Evolutionary conservation across 2,113 vertebrate genomes (phyloP).

Genomic region (Oncorhynchus mykiss): DNA sequence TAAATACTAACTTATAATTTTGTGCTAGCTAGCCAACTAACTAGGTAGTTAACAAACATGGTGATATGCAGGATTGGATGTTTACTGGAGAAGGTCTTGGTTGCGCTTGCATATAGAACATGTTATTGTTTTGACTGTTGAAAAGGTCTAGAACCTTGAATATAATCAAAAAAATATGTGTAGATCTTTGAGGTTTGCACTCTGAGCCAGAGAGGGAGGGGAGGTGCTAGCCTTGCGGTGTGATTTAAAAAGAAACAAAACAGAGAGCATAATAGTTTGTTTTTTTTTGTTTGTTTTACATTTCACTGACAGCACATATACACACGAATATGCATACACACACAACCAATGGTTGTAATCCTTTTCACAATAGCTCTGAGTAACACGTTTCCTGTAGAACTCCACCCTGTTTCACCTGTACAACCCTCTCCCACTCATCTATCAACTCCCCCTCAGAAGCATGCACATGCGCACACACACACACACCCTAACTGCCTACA

Average conservation of each 20-base stretch:
- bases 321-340: too few species aligned
- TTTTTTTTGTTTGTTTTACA: neutral
- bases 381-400: slow-evolving; percentile 47
- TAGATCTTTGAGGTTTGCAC: neutral
- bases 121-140: too few species aligned
- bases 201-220: neutral
- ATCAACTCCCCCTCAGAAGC: neutral
- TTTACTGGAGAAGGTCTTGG: too few species aligned
- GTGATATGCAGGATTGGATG: too few species aligned
- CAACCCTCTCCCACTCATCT: neutral
- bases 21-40: too few species aligned
- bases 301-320: neutral
- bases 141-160: neutral
- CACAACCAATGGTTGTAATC: slow-evolving; percentile 1
- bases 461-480: too few species aligned
- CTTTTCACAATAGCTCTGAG: slow-evolving; percentile 19
- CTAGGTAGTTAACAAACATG: too few species aligned
- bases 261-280: too few species aligned
- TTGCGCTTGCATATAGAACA: too few species aligned
- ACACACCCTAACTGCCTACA: neutral
- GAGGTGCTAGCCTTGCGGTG: neutral
- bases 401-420: slow-evolving; percentile 34
- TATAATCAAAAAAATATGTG: neutral
- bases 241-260: neutral
- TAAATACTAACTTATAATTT: too few species aligned